Evolutionary conservation across 1,140 invertebrate species (phyloP).

Genomic region (Rhyacophila brunnea): DNA sequence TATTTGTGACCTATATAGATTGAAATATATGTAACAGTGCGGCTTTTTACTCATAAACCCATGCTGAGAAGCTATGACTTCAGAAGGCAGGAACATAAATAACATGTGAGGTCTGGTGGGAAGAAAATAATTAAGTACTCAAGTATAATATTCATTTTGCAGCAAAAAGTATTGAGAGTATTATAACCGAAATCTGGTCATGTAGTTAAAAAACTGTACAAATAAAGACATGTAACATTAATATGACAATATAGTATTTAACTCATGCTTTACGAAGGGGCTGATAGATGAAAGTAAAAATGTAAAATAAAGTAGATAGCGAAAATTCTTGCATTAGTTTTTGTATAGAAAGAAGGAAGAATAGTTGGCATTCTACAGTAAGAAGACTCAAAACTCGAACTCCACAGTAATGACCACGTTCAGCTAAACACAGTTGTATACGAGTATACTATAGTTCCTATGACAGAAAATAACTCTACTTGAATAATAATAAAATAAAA

Average conservation of each 20-base stretch:
- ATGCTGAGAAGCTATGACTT: too few species aligned
- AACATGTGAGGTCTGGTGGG: too few species aligned
- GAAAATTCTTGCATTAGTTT: too few species aligned
- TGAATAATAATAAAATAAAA: constrained; percentile 2
- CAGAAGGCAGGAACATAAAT: too few species aligned
- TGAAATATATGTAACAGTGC: too few species aligned
- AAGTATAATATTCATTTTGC: too few species aligned
- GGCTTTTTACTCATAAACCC: too few species aligned
- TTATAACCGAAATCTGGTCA: background rate
- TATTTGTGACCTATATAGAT: too few species aligned
- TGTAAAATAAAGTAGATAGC: background rate
- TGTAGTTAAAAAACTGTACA: too few species aligned
- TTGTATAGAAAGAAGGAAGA: constrained; percentile 3
- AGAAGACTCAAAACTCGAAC: constrained; percentile 20
- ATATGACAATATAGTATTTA: background rate
- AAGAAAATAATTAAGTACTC: too few species aligned
- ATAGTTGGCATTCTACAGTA: constrained; percentile 16
- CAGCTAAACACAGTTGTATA: constrained; percentile 15
- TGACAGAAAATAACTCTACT: constrained; percentile 21
- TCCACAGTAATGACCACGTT: constrained; percentile 16
- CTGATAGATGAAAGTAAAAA: background rate
- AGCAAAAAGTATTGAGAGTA: background rate
- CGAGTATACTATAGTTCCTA: constrained; percentile 22
- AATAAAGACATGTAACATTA: too few species aligned
- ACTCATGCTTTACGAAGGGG: constrained; percentile 16